Evolutionary conservation across 2,797 vertebrate species (phyloP).

Genomic region (Argyrosomus regius): DNA sequence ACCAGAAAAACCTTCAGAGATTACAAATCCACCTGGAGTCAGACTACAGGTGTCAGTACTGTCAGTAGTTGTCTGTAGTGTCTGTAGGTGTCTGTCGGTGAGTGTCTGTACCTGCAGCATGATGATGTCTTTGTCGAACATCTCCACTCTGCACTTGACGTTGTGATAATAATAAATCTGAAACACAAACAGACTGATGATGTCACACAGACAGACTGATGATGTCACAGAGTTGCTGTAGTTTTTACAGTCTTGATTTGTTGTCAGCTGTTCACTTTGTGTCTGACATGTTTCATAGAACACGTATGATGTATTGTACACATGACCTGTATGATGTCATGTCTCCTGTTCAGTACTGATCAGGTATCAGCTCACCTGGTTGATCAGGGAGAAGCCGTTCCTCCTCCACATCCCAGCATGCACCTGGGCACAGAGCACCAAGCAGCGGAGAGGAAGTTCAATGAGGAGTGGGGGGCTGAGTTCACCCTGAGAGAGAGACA

Average conservation of each 20-base stretch:
- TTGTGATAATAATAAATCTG: conserved; percentile 99
- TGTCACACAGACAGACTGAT: no score
- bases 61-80: background rate
- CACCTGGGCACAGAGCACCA: conserved; percentile 97
- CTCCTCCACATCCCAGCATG: conserved; percentile 99
- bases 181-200: conserved; percentile 40
- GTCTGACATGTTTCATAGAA: no score
- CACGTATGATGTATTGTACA: no score
- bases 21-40: background rate
- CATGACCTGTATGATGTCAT: no score
- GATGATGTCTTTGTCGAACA: conserved; percentile 98
- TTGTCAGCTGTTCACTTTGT: no score
- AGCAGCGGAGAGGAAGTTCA: conserved; percentile 94
- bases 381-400: conserved; percentile 97
- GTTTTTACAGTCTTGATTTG: no score
- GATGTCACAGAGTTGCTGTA: no score
- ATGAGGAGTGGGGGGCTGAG: conserved; percentile 96
- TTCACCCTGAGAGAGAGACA: conserved; percentile 87
- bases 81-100: background rate
- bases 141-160: conserved; percentile 97
- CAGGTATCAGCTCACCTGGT: conserved; percentile 87
- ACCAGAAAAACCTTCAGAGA: background rate
- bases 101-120: conserved; percentile 93
- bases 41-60: background rate
- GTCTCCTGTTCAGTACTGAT: no score